Percentiles rank a stretch among this genome's conserved stretches.
These are phyloP conservation scores for Rhizoglyphus robini DNA, from an alignment of 1,140 invertebrate species.

Conservation along the genomic window DNA sequence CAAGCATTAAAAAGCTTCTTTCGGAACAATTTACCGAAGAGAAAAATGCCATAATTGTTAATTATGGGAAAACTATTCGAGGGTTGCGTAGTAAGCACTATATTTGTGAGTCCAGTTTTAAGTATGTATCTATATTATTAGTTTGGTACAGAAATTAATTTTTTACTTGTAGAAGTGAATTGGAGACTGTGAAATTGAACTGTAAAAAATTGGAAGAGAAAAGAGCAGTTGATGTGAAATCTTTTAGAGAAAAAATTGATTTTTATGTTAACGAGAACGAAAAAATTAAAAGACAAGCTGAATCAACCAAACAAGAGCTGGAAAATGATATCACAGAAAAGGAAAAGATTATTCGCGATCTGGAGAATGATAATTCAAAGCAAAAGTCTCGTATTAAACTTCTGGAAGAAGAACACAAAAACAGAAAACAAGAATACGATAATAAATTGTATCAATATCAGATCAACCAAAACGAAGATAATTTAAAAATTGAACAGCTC, in stretches of 20 bases:
- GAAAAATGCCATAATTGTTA: background rate
- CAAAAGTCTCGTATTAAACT: background rate
- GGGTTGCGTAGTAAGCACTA: background rate
- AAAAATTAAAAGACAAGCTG: background rate
- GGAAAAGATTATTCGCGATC: background rate
- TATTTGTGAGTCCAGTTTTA: slow-evolving; percentile 1
- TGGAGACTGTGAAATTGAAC: background rate
- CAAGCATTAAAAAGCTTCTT: background rate
- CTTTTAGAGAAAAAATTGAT: background rate
- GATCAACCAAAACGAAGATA: background rate
- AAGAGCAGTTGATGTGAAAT: background rate
- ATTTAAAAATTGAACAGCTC: background rate
- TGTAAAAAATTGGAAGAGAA: background rate
- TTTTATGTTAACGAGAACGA: background rate
- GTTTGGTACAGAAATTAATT: background rate
- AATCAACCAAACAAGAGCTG: background rate
- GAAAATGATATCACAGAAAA: background rate
- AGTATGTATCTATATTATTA: background rate
- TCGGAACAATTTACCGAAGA: slow-evolving; percentile 1
- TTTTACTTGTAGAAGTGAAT: background rate
- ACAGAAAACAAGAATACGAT: background rate
- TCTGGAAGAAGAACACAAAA: background rate
- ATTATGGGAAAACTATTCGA: background rate
- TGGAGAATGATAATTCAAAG: background rate
- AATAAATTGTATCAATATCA: background rate